phyloP scores from a whole-genome alignment of 1,140 invertebrate genomes.

The Chironomus striatipennis region DNA sequence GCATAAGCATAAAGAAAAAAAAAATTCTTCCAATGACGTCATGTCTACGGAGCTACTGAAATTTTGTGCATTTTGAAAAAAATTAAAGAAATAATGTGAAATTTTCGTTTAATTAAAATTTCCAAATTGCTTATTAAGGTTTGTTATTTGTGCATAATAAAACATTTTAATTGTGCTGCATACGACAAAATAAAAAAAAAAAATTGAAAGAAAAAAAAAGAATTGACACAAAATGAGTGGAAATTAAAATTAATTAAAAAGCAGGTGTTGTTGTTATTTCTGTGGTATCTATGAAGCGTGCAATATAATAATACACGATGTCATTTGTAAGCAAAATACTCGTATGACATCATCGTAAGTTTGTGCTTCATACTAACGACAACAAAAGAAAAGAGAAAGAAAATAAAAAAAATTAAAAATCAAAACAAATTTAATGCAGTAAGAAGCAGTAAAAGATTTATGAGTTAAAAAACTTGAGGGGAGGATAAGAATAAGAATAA shows the following conservation, averaged over 20 bases:
- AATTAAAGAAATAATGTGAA: no score
- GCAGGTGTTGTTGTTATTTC: not conserved
- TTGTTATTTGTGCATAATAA: no score
- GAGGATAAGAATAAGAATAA: not conserved
- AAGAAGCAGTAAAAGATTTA: not conserved
- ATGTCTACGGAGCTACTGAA: not conserved
- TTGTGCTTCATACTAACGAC: not conserved
- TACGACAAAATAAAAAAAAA: no score
- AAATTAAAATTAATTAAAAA: slow-evolving; percentile 15
- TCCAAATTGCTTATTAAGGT: no score
- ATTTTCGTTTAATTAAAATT: no score
- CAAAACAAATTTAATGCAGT: not conserved
- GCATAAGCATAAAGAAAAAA: slow-evolving; percentile 3
- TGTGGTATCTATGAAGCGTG: not conserved
- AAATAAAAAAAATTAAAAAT: slow-evolving; percentile 1
- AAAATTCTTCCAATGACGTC: not conserved
- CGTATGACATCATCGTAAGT: no score
- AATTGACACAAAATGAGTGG: slow-evolving; percentile 6
- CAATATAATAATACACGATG: not conserved
- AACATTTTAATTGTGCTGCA: no score
- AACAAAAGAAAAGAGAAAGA: not conserved
- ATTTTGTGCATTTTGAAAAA: no score
- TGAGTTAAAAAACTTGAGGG: not conserved
- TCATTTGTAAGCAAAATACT: no score
- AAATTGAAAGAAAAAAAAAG: not conserved